phyloP scores from a whole-genome alignment of 1,140 invertebrate genomes.

The Aphaenogaster rudis region DNA sequence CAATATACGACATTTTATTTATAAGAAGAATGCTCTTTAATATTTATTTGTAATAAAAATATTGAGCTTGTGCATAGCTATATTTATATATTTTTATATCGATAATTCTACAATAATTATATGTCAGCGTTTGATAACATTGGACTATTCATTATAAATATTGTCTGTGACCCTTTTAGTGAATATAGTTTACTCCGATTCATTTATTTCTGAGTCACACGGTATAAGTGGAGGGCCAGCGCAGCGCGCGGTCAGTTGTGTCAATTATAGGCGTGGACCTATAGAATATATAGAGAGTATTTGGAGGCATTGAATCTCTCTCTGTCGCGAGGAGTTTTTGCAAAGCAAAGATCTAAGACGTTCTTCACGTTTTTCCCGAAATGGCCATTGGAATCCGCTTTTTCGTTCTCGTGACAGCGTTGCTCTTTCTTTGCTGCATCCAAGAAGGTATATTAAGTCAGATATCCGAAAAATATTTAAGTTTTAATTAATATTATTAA shows the following conservation, averaged over 20 bases:
- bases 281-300: constrained; percentile 35
- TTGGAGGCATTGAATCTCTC: constrained; percentile 24
- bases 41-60: background rate
- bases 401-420: constrained; percentile 5
- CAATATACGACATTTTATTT: background rate
- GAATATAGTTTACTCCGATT: background rate
- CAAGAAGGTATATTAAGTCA: constrained; percentile 65
- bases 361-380: background rate
- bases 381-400: constrained; percentile 51
- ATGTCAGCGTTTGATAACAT: background rate
- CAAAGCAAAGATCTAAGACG: background rate
- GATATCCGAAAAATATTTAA: background rate
- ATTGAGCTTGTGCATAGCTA: background rate
- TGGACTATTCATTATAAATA: background rate
- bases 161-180: background rate
- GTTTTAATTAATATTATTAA: background rate
- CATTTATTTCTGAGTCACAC: constrained; percentile 12
- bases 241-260: constrained; percentile 56
- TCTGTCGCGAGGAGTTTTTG: background rate
- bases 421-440: constrained; percentile 64
- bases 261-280: constrained; percentile 70
- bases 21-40: background rate
- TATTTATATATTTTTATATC: background rate
- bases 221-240: constrained; percentile 8
- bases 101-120: background rate